These are phyloP conservation scores for Drosophila dunni DNA, from an alignment of 1,140 invertebrate genomes.

Conservation along the genomic window DNA sequence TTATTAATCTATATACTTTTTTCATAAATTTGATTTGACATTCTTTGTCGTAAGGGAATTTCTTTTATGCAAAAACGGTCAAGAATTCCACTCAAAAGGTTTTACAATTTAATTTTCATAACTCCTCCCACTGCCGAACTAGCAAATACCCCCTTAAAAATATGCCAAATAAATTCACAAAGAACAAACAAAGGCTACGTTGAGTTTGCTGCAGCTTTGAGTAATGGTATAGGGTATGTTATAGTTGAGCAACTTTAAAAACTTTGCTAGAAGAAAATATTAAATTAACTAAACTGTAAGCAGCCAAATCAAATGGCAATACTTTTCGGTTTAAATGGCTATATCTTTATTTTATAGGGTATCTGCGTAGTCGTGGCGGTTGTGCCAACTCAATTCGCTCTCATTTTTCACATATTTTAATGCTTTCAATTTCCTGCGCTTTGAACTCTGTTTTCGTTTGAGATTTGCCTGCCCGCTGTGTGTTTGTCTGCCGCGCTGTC, in stretches of 20 bases:
- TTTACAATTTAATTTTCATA: neutral
- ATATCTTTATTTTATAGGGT: neutral
- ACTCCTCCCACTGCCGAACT: neutral
- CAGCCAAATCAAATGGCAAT: no score
- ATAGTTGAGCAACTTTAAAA: no score
- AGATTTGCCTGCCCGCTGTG: slow-evolving; percentile 52
- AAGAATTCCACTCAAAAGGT: neutral
- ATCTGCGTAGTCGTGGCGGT: neutral
- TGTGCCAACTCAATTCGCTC: neutral
- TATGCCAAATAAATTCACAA: neutral
- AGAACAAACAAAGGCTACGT: no score
- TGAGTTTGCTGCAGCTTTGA: no score
- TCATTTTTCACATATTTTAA: slow-evolving; percentile 23
- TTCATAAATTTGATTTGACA: no score
- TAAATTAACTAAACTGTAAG: no score
- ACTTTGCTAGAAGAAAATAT: no score
- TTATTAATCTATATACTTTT: no score
- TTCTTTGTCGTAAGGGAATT: neutral
- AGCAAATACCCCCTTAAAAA: neutral
- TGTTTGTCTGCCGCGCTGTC: slow-evolving; percentile 5
- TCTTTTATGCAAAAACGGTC: neutral
- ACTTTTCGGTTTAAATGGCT: no score
- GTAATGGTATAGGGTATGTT: no score
- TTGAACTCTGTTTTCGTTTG: slow-evolving; percentile 66
- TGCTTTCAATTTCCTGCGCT: slow-evolving; percentile 73